A percentile compares a stretch with the other conserved stretches of the same genome.
These are phyloP conservation scores for Lasioglossum vierecki DNA, from an alignment of 2,888 invertebrate species.

Conservation along the genomic window DNA sequence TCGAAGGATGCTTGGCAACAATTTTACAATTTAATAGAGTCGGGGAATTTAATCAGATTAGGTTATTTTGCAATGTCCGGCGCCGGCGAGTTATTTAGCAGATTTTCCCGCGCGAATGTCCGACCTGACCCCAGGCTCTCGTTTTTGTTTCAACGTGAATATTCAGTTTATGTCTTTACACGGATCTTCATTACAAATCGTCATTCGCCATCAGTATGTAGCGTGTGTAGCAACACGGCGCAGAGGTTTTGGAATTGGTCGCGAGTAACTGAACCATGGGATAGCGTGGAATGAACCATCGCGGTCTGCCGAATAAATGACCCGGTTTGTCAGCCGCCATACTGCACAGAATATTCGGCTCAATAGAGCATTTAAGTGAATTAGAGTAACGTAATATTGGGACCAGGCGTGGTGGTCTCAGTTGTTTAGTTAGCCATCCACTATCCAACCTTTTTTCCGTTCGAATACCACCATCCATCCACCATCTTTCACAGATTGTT, in stretches of 20 bases:
- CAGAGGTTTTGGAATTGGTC: slow-evolving; percentile 59
- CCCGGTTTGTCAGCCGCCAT: slow-evolving; percentile 73
- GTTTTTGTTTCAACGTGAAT: slow-evolving; percentile 45
- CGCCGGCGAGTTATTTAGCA: background rate
- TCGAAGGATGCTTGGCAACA: background rate
- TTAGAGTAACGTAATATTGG: slow-evolving; percentile 73
- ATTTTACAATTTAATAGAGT: background rate
- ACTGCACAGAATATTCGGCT: slow-evolving; percentile 72
- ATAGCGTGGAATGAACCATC: slow-evolving; percentile 66
- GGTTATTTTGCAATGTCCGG: background rate
- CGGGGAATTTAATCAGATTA: background rate
- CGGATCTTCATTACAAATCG: slow-evolving; percentile 62
- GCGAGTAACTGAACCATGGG: slow-evolving; percentile 60
- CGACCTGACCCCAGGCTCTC: background rate
- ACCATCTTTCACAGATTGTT: background rate
- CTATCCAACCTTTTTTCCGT: background rate
- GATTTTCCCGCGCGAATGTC: background rate
- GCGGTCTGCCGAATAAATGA: slow-evolving; percentile 77
- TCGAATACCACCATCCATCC: background rate
- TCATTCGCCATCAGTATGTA: slow-evolving; percentile 61
- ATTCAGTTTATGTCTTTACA: slow-evolving; percentile 50
- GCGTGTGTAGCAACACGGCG: slow-evolving; percentile 42
- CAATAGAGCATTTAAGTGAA: slow-evolving; percentile 81
- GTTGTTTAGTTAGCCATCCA: slow-evolving; percentile 50
- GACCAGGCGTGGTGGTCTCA: slow-evolving; percentile 30